phyloP scores from a whole-genome alignment of 2,888 invertebrate species.

The Platycheirus rosarum region DNA sequence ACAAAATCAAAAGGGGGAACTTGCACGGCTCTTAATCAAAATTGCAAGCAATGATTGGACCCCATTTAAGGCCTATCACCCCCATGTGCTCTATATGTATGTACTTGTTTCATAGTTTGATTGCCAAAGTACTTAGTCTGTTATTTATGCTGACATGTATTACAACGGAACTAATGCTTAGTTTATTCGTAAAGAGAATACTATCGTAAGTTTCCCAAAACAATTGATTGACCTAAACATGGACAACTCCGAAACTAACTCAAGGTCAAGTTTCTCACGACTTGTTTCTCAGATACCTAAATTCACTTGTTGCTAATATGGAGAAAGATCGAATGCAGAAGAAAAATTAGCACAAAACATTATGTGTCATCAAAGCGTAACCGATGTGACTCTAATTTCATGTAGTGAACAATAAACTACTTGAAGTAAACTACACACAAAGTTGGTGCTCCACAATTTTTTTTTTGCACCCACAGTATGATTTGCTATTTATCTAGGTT shows the following conservation, averaged over 20 bases:
- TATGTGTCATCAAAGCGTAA: slow-evolving; percentile 42
- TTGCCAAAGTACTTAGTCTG: no score
- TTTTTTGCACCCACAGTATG: background rate
- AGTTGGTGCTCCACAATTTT: background rate
- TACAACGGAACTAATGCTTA: no score
- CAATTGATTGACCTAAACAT: slow-evolving; percentile 9
- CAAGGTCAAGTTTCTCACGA: slow-evolving; percentile 47
- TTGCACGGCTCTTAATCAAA: no score
- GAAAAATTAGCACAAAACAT: slow-evolving; percentile 39
- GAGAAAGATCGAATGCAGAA: slow-evolving; percentile 8
- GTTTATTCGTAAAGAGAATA: no score
- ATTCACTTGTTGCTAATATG: slow-evolving; percentile 38
- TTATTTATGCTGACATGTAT: no score
- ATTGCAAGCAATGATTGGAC: no score
- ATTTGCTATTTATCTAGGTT: background rate
- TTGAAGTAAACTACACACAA: slow-evolving; percentile 21
- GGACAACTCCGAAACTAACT: slow-evolving; percentile 27
- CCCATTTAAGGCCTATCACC: no score
- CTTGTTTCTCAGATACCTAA: slow-evolving; percentile 3
- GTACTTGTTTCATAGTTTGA: no score
- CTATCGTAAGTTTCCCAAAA: no score
- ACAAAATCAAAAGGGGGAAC: no score
- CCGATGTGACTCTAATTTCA: slow-evolving; percentile 24
- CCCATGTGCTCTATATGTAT: no score
- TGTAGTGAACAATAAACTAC: slow-evolving; percentile 20